phyloP scores from a whole-genome alignment of 2,888 invertebrate species.

The Epirrhoe alternata region DNA sequence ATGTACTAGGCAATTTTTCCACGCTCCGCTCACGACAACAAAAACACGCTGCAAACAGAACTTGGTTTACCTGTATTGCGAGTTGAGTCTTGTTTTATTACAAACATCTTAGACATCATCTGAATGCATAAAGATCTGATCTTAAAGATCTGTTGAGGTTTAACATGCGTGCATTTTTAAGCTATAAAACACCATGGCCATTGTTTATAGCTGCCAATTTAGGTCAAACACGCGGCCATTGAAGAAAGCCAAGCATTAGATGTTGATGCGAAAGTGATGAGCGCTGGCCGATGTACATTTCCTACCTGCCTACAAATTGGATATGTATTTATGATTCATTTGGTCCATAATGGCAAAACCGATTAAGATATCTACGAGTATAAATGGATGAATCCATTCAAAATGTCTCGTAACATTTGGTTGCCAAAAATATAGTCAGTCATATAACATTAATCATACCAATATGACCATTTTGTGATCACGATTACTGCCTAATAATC shows the following conservation, averaged over 20 bases:
- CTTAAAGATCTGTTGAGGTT: too few species aligned
- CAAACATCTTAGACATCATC: too few species aligned
- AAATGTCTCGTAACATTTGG: not conserved
- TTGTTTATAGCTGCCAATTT: slow-evolving; percentile 33
- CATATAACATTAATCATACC: not conserved
- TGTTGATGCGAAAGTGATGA: not conserved
- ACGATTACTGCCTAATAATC: too few species aligned
- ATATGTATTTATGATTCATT: not conserved
- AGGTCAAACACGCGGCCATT: slow-evolving; percentile 24
- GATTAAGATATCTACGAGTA: not conserved
- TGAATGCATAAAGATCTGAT: too few species aligned
- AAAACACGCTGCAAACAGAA: not conserved
- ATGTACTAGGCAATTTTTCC: not conserved
- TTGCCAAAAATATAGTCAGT: not conserved
- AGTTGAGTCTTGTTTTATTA: not conserved
- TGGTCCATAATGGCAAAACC: not conserved
- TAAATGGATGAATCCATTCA: not conserved
- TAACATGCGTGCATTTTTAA: too few species aligned
- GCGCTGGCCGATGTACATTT: not conserved
- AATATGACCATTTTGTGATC: too few species aligned
- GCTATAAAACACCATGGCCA: not conserved
- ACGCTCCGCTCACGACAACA: not conserved
- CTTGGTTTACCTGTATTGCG: not conserved
- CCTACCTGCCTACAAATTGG: not conserved
- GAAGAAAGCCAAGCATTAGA: slow-evolving; percentile 18